Evolutionary conservation across 2,797 vertebrate genomes (phyloP).

Genomic region (Gymnocypris eckloni): DNA sequence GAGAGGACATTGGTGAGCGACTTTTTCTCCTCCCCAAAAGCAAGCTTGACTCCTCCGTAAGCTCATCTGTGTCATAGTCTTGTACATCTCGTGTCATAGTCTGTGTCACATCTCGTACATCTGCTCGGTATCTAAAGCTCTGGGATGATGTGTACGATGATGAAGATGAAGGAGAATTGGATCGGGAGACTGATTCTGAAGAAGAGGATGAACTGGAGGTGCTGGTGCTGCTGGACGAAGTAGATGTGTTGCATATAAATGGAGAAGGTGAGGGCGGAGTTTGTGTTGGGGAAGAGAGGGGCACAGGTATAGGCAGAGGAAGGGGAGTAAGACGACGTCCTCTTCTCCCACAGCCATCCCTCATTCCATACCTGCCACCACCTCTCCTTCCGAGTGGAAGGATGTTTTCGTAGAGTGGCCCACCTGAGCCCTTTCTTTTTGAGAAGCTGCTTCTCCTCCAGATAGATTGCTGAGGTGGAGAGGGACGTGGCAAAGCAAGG

Average conservation of each 20-base stretch:
- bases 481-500: conserved; percentile 78
- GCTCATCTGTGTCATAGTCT: conserved; percentile 78
- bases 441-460: conserved; percentile 83
- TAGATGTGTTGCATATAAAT: conserved; percentile 76
- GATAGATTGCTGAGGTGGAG: conserved; percentile 79
- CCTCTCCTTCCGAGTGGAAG: conserved; percentile 80
- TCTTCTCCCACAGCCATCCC: conserved; percentile 74
- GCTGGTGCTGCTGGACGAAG: conserved; percentile 73
- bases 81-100: conserved; percentile 59
- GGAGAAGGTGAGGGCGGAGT: conserved; percentile 80
- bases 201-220: conserved; percentile 77
- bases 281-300: conserved; percentile 78
- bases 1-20: conserved; percentile 78
- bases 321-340: conserved; percentile 73
- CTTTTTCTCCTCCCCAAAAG: conserved; percentile 77
- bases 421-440: conserved; percentile 83
- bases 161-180: conserved; percentile 78
- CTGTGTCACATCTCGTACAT: conserved; percentile 65
- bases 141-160: conserved; percentile 79
- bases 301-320: conserved; percentile 73
- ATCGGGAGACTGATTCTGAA: conserved; percentile 77
- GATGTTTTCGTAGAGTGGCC: conserved; percentile 82
- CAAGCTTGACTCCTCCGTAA: conserved; percentile 83
- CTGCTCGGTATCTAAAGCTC: conserved; percentile 78
- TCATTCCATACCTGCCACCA: conserved; percentile 75